Conservation (phyloP, 2,888 invertebrate genomes). For the Andrena praecox region DNA sequence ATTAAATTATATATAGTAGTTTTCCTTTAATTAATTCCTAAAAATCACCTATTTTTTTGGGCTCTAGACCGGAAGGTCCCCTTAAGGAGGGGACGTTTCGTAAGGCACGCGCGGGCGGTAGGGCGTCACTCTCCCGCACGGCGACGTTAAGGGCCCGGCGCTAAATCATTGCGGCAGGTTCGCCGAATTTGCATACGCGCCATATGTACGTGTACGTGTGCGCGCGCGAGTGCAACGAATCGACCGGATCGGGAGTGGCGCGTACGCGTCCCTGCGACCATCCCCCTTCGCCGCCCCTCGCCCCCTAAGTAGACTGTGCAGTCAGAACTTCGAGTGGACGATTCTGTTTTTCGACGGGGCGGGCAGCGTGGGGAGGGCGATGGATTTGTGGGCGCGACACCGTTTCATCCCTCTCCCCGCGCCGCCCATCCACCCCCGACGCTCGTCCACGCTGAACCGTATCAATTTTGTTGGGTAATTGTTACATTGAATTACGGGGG, state of each 20-base stretch:
- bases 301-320: background rate
- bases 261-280: background rate
- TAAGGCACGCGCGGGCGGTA: conserved; percentile 31
- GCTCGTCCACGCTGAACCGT: background rate
- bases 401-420: conserved; percentile 1
- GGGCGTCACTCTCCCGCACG: conserved; percentile 45
- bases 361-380: background rate
- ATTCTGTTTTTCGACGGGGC: conserved; percentile 28
- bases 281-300: background rate
- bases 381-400: background rate
- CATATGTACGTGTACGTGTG: conserved; percentile 27
- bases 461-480: conserved; percentile 41
- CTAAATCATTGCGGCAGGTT: conserved; percentile 64
- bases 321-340: conserved; percentile 4
- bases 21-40: no score
- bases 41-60: no score
- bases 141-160: conserved; percentile 50
- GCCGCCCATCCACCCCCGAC: background rate
- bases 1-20: no score
- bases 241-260: conserved; percentile 38
- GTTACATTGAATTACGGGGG: conserved; percentile 33
- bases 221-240: conserved; percentile 41
- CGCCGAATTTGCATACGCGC: conserved; percentile 59
- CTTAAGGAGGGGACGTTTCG: conserved; percentile 17
- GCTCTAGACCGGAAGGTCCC: no score